A percentile compares a stretch with the other conserved stretches of the same genome.
Conservation (phyloP, 1,140 invertebrate genomes). For the Pogonognathellus flavescens region DNA sequence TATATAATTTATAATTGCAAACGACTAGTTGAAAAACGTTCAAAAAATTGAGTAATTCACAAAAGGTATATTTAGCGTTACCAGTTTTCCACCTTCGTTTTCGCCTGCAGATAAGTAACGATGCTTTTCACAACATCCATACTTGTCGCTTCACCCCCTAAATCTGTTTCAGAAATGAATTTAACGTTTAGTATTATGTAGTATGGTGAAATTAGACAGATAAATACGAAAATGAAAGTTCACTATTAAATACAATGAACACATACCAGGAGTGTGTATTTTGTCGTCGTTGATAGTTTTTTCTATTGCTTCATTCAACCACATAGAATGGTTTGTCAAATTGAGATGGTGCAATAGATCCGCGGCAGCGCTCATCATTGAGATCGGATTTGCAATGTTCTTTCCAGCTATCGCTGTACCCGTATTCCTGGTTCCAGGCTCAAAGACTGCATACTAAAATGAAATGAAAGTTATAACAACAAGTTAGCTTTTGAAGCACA, state of each 20-base stretch:
- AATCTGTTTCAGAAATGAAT: constrained; percentile 71
- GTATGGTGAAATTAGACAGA: too few relatives aligned
- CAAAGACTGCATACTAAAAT: constrained; percentile 88
- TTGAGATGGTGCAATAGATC: constrained; percentile 94
- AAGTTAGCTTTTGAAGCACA: not conserved
- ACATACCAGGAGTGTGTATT: constrained; percentile 80
- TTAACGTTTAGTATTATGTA: constrained; percentile 12
- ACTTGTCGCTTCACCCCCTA: constrained; percentile 76
- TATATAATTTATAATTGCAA: constrained; percentile 15
- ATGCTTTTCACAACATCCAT: constrained; percentile 76
- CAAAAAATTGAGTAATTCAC: not conserved
- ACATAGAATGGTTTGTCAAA: constrained; percentile 82
- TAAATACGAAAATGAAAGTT: too few relatives aligned
- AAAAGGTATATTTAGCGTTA: constrained; percentile 53
- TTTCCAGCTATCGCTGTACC: constrained; percentile 93
- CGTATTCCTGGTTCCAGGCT: constrained; percentile 95
- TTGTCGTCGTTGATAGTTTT: constrained; percentile 87
- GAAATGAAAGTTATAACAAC: constrained; percentile 68
- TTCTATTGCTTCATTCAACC: constrained; percentile 82
- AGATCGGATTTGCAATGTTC: constrained; percentile 97
- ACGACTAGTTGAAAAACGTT: constrained; percentile 24
- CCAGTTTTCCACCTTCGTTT: constrained; percentile 68
- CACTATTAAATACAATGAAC: not conserved
- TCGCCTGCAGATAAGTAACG: constrained; percentile 70
- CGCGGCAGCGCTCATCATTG: constrained; percentile 92